Percentiles rank a stretch among this genome's conserved stretches.
These are phyloP conservation scores for Tautogolabrus adspersus DNA, from an alignment of 2,113 vertebrate species.

Conservation along the genomic window DNA sequence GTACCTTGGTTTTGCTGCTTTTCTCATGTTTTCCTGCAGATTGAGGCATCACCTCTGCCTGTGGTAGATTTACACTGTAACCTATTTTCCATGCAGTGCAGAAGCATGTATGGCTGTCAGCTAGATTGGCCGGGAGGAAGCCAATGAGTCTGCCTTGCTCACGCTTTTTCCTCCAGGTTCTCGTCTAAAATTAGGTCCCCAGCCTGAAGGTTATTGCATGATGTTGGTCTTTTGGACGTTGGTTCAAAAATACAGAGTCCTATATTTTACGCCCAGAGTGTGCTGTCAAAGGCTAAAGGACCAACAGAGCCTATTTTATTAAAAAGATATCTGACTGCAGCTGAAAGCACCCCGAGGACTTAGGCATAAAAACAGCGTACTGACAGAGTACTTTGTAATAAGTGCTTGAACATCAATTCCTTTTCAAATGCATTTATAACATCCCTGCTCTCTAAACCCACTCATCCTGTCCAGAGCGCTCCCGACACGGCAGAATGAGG, in stretches of 20 bases:
- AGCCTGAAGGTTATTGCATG: conserved; percentile 46
- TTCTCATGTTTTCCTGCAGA: conserved; percentile 23
- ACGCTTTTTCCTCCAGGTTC: conserved; percentile 41
- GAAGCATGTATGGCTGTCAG: conserved; percentile 22
- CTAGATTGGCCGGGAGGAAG: conserved; percentile 38
- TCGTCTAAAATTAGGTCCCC: conserved; percentile 71
- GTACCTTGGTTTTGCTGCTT: conserved; percentile 1
- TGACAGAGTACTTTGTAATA: conserved; percentile 68
- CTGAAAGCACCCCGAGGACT: conserved; percentile 54
- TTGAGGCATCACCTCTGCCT: conserved; percentile 24
- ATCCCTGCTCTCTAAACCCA: conserved; percentile 52
- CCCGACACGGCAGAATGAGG: conserved; percentile 53
- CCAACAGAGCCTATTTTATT: conserved; percentile 17
- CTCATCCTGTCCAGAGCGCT: conserved; percentile 61
- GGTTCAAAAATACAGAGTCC: conserved; percentile 16
- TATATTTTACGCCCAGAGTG: conserved; percentile 12
- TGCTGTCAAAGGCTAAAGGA: conserved; percentile 17
- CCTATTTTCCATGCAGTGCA: conserved; percentile 41
- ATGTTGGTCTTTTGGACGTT: conserved; percentile 39
- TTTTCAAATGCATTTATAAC: conserved; percentile 68
- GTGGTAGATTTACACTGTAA: conserved; percentile 25
- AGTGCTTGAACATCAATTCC: conserved; percentile 71
- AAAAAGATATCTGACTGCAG: conserved; percentile 53
- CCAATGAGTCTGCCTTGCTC: conserved; percentile 51
- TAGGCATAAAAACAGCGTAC: conserved; percentile 23